Evolutionary conservation across 2,113 vertebrate species (phyloP).

Genomic region (Eira barbara): DNA sequence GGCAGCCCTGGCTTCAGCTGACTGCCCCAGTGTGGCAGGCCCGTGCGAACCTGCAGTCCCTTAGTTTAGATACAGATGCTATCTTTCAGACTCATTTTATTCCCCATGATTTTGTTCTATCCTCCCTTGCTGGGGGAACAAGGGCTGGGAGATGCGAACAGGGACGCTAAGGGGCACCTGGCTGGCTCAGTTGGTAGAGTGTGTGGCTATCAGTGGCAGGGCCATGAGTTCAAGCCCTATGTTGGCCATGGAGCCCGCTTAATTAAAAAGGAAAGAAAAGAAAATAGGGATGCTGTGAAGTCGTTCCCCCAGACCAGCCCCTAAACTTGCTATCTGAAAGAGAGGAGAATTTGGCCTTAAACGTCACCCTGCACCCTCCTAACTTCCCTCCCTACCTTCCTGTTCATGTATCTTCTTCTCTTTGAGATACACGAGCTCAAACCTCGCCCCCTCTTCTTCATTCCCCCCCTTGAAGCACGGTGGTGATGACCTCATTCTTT

Average conservation of each 20-base stretch:
- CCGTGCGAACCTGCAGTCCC: not conserved
- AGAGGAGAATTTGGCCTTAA: not conserved
- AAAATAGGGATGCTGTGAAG: not conserved
- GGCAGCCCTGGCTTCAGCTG: not conserved
- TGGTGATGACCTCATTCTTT: not conserved
- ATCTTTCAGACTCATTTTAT: not conserved
- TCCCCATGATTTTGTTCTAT: not conserved
- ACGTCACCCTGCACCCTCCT: not conserved
- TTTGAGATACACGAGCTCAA: not conserved
- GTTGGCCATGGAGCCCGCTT: not conserved
- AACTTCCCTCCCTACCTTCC: not conserved
- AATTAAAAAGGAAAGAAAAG: not conserved
- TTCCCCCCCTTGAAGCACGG: not conserved
- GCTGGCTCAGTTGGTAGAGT: not conserved
- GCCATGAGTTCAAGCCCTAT: not conserved
- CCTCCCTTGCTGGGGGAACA: not conserved
- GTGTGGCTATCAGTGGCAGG: accelerated
- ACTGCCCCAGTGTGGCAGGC: not conserved
- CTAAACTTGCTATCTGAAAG: not conserved
- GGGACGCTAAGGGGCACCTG: not conserved
- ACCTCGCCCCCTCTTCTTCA: not conserved
- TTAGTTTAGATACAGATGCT: not conserved
- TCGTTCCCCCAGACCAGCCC: not conserved
- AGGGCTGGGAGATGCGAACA: not conserved
- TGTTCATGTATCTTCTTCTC: not conserved